Evolutionary conservation across 2,888 invertebrate species (phyloP).

Genomic region (Volucella inflata): DNA sequence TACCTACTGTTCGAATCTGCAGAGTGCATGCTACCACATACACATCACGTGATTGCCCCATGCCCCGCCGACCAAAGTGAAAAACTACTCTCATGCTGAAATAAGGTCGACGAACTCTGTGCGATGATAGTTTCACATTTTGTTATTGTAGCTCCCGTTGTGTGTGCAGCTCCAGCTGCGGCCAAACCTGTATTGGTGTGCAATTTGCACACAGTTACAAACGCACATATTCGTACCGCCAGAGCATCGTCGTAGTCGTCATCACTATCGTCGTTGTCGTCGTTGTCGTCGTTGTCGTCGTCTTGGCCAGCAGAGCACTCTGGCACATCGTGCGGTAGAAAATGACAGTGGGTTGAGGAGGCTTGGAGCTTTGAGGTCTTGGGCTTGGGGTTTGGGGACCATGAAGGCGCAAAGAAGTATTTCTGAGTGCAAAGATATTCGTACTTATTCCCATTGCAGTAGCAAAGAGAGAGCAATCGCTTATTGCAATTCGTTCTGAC

Average conservation of each 20-base stretch:
- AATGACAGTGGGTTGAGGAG: slow-evolving; percentile 6
- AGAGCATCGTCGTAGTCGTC: background rate
- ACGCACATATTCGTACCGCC: background rate
- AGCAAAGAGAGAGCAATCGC: slow-evolving; percentile 56
- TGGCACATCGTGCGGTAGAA: slow-evolving; percentile 10
- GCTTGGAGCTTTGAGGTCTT: background rate
- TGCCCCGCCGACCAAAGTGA: slow-evolving; percentile 32
- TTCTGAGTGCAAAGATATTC: slow-evolving; percentile 61
- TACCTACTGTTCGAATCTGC: slow-evolving; percentile 5
- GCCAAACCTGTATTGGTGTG: slow-evolving; percentile 28
- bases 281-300: background rate
- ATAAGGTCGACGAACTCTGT: slow-evolving; percentile 70
- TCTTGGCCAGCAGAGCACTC: slow-evolving; percentile 31
- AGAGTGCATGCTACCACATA: slow-evolving; percentile 20
- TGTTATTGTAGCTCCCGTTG: slow-evolving; percentile 54
- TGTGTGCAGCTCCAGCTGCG: slow-evolving; percentile 19
- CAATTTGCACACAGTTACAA: slow-evolving; percentile 52
- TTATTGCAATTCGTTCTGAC: slow-evolving; percentile 59
- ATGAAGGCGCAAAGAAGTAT: background rate
- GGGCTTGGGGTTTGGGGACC: no score
- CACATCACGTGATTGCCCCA: slow-evolving; percentile 15
- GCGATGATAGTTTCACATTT: slow-evolving; percentile 73
- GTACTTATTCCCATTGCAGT: slow-evolving; percentile 73
- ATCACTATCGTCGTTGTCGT: background rate
- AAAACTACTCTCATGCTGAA: slow-evolving; percentile 74